Percentiles rank a stretch among this genome's conserved stretches.
phyloP scores from a whole-genome alignment of 1,140 invertebrate genomes.

The Aphis craccivora region DNA sequence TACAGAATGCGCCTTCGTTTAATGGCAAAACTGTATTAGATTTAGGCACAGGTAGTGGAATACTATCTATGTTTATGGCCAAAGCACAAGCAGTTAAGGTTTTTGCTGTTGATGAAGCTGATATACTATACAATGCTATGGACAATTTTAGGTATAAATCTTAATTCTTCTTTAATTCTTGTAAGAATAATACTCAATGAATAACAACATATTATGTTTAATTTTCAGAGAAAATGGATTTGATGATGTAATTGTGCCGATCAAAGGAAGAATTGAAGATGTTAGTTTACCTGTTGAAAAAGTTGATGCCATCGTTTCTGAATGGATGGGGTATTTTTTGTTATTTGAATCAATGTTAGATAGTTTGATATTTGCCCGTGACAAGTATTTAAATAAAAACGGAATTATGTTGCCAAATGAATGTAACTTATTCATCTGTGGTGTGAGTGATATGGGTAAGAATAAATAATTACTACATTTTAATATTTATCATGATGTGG shows the following conservation, averaged over 20 bases:
- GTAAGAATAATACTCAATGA: neutral
- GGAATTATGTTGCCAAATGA: slow-evolving; percentile 88
- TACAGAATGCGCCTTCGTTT: slow-evolving; percentile 77
- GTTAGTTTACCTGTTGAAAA: slow-evolving; percentile 80
- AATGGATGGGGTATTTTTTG: slow-evolving; percentile 99
- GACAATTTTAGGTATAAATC: slow-evolving; percentile 82
- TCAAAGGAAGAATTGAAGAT: slow-evolving; percentile 90
- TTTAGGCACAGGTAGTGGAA: slow-evolving; percentile 96
- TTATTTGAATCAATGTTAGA: slow-evolving; percentile 98
- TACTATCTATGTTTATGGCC: slow-evolving; percentile 95
- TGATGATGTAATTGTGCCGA: slow-evolving; percentile 77
- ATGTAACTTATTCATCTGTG: slow-evolving; percentile 87
- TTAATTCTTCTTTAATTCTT: neutral
- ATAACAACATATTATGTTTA: neutral
- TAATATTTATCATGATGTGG: neutral
- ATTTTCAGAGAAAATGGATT: slow-evolving; percentile 74
- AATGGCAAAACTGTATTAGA: slow-evolving; percentile 88
- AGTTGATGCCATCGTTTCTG: slow-evolving; percentile 96
- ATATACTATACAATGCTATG: slow-evolving; percentile 85
- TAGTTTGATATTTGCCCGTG: slow-evolving; percentile 87
- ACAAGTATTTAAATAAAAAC: slow-evolving; percentile 84
- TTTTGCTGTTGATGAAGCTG: slow-evolving; percentile 91
- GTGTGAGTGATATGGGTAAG: slow-evolving; percentile 85
- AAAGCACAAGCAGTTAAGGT: slow-evolving; percentile 92
- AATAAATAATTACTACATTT: slow-evolving; percentile 58